A percentile compares a stretch with the other conserved stretches of the same genome.
Evolutionary conservation across 2,797 vertebrate genomes (phyloP).

Genomic region (Natrix natrix): DNA sequence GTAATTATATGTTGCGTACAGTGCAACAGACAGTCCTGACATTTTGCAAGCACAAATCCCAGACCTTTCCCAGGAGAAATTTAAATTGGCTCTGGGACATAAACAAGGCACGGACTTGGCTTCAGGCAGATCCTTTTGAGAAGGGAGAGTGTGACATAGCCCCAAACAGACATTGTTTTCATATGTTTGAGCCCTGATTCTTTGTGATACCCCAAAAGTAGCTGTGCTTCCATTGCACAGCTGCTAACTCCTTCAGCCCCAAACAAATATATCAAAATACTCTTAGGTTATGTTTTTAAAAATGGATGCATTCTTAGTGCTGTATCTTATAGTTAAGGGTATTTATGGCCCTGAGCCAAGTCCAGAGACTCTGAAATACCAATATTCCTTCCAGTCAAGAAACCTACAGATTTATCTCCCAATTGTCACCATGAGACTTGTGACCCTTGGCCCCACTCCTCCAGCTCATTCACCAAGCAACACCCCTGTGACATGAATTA

Average conservation of each 20-base stretch:
- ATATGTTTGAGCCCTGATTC: background rate
- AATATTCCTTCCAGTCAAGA: background rate
- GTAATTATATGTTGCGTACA: slow-evolving; percentile 6
- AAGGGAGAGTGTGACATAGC: too few species aligned
- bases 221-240: background rate
- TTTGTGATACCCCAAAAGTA: background rate
- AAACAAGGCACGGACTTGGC: background rate
- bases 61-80: background rate
- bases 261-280: background rate
- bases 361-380: background rate
- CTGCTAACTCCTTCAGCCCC: background rate
- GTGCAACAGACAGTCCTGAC: background rate
- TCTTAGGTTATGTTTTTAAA: background rate
- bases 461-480: background rate
- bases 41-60: background rate
- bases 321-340: background rate
- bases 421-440: background rate
- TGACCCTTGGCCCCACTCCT: background rate
- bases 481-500: background rate
- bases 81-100: background rate
- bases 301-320: background rate
- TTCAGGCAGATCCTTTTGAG: background rate
- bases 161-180: background rate
- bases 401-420: background rate
- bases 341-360: background rate